Evolutionary conservation across 2,797 vertebrate genomes (phyloP), one percentile per base, ranked within the genome.

Genomic region (Pseudotriccus pelzelni): DNA sequence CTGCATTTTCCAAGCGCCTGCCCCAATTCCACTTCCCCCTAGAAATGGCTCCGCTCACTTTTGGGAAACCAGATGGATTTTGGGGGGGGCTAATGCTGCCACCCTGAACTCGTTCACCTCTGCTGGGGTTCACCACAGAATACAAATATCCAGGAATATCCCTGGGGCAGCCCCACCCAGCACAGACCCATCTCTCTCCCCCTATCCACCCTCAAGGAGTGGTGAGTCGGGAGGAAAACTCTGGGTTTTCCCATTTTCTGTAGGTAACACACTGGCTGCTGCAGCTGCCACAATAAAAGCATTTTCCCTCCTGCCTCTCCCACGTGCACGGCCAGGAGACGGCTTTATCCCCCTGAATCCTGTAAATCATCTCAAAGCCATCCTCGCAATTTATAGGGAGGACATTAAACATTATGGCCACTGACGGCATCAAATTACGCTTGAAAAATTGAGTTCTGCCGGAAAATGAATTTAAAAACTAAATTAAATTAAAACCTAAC

Each of bases 401-500:
- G 96, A 93, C 94, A 96, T 97, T 96, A 97, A 97, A 97, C 84
- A 95, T 97, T 96, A 97, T 85, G 72, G 96, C 89, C 91, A 96
- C 92, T 90, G 95, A 97, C 93, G 91, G 96, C 95, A 97, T 96
- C 97, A 96, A 97, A 97, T 97, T 96, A 94, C 89, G 34, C 92
- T 92, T 94, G 97, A 97, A 97, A 96, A 97, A 97, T 95, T 96
- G 96, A 95, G 94, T 97, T 96, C 95, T 96, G 95, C 72, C 0
- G 6, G 94, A 95, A 95, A 97, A 96, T 80, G 90, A 95, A 96
- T 97, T 96, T 96, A 59, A 96, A 97, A 96, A 66, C 78, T 52
- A 91, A 92, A 93, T 97, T 94, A 96, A 97, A 97, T 97, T 97
- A 94, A 97, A 95, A 94, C 81, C 92, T 93, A 96, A 97, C 94